These are phyloP conservation scores for Aegypius monachus DNA, from an alignment of 2,113 vertebrate species.

Conservation along the genomic window DNA sequence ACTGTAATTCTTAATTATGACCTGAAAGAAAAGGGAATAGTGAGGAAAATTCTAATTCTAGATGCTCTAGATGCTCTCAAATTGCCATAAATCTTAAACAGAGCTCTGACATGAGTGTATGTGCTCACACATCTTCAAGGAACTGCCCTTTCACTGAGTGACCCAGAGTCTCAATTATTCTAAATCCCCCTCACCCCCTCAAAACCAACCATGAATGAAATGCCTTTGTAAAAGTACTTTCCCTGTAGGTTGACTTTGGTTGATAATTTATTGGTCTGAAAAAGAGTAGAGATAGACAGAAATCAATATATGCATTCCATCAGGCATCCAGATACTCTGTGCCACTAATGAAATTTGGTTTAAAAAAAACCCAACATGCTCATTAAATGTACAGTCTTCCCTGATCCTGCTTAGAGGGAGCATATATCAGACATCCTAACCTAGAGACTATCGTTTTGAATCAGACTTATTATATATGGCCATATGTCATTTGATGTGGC, in stretches of 20 bases:
- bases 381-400: not conserved
- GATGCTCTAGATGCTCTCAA: not conserved
- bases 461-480: not conserved
- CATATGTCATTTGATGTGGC: not conserved
- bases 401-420: not conserved
- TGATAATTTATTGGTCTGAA: not conserved
- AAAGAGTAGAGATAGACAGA: not conserved
- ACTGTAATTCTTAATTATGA: not conserved
- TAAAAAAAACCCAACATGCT: not conserved
- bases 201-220: not conserved
- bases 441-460: not conserved
- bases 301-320: not conserved
- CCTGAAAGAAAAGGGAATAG: not conserved
- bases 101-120: not conserved
- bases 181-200: not conserved
- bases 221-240: not conserved
- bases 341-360: not conserved
- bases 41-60: not conserved
- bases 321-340: not conserved
- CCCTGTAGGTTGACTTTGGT: not conserved
- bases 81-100: not conserved
- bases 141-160: not conserved
- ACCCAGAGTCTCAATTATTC: not conserved
- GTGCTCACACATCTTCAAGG: not conserved
- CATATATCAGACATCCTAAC: not conserved